Conservation (phyloP, 2,888 invertebrate species). For the Ceramica pisi region DNA sequence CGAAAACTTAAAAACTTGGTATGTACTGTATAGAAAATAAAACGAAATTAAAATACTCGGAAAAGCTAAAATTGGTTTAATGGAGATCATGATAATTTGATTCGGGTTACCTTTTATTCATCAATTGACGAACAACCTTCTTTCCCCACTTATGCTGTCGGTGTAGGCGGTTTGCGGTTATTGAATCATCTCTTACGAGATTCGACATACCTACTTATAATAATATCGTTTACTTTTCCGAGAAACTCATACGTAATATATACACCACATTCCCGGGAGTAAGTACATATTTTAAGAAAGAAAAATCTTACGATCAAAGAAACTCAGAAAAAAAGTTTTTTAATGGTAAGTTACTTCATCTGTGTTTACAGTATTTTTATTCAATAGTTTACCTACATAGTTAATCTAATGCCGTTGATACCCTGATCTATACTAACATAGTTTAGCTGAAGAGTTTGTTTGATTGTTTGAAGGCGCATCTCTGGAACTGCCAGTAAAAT, state of each 20-base stretch:
- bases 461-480: too few relatives aligned
- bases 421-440: too few relatives aligned
- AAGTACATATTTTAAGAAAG: too few relatives aligned
- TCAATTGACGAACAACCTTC: conserved; percentile 13
- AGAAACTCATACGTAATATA: background rate
- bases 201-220: background rate
- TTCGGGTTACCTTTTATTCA: conserved; percentile 25
- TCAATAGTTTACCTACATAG: too few relatives aligned
- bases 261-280: background rate
- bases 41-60: conserved; percentile 6
- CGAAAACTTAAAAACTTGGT: too few relatives aligned
- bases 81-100: conserved; percentile 31
- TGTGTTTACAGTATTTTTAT: too few relatives aligned
- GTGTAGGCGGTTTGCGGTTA: background rate
- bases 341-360: too few relatives aligned
- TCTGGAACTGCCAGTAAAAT: too few relatives aligned
- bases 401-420: too few relatives aligned
- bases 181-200: conserved; percentile 12
- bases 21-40: background rate
- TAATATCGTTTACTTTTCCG: conserved; percentile 1
- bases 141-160: background rate
- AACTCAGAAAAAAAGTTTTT: too few relatives aligned
- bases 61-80: conserved; percentile 14
- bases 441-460: too few relatives aligned
- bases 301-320: too few relatives aligned